Evolutionary conservation across 2,113 vertebrate genomes (phyloP), one percentile per base, ranked within the genome.

Genomic region (Blennius ocellaris): DNA sequence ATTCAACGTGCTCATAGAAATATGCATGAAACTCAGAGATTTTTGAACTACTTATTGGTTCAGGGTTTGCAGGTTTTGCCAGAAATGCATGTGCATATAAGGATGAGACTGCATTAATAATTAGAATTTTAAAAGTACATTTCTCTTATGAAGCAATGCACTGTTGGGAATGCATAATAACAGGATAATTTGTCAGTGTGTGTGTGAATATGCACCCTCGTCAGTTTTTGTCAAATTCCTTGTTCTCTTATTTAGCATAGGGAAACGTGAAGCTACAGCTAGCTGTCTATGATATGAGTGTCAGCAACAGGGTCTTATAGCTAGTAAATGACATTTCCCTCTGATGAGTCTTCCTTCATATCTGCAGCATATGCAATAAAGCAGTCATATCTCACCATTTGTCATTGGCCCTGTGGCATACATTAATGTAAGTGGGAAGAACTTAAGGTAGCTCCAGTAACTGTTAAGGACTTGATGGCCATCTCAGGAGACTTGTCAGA

Each of bases 1-100:
- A 81, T 89, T 90, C 52, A 90, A 54, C 73, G n/a, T 38, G 48
- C 21, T 63, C 17, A 9, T 56, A 17, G 74, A 58, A 53, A 71
- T 59, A 7, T 67, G 48, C 49, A 73, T 50, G 36, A 76, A 38
- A 62, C 41, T 68, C 64, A 56, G 21, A 30, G 21, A 30, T 30
- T 30, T 30, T 55, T 73, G 54, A 67, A 39, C 39, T 71, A 52
- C 60, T 76, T 76, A 78, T 74, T 83, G 56, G 68, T 76, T 55
- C 30, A 7, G 47, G 64, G 79, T 83, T 67, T 69, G 37, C 30
- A 7, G 47, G 64, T 81, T 83, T 67, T 69, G 37, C 62, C 37
- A 61, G 21, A 73, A 81, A 59, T 69, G 61, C 43, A 37, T 70
- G 37, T 52, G 48, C 49, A 9, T 41, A 57, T 71, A 70, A 39